Base-by-base conservation (phyloP, 2,797 vertebrate species). In the Erpetoichthys calabaricus region DNA sequence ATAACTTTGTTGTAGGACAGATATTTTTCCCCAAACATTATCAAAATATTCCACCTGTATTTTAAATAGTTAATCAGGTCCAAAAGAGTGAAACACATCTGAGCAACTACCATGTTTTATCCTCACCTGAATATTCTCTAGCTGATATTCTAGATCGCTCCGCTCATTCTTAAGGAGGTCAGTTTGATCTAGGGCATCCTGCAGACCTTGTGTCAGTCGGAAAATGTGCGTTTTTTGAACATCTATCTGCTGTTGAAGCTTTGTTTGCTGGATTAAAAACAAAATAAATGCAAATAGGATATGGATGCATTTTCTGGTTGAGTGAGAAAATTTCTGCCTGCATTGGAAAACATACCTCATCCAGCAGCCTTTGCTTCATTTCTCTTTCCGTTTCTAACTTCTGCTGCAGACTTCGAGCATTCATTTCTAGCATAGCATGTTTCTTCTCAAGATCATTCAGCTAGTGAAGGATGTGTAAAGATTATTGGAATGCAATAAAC, bases 241-340 rank as follows among this genome's bases (percentile, higher is more conserved):
- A 73, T 99, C 95, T 93, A 99, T 94, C 78, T 98, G 95, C 75
- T 99, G 95, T 80, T 99, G 95, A 61, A 99, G 80, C 70, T 98
- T 99, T 60, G 90, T 89, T 83, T 99, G 95, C 95, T 99, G 61
- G 64, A 67, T 56, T 45, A 60, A 54, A 53, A 67, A 63, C 64
- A 62, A 43, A 41, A 45, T 57, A 3, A 56, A 50, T 10, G 47
- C 49, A 43, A 51, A 42, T 47, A 8, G 65, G 42, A 70, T 25
- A 4, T 43, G 56, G 25, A 25, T 25, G 25, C 25, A 25, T 25
- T 25, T 25, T 25, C 25, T 25, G 25, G 2, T 25, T 25, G 2
- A 25, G 25, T 1, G 25, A 25, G 25, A 25, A 25, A 25, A 25
- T 25, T 25, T 25, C 25, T 25, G 25, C 25, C 25, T 25, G 25